Evolutionary conservation across 2,113 vertebrate species (phyloP).

Genomic region (Cettia cetti): DNA sequence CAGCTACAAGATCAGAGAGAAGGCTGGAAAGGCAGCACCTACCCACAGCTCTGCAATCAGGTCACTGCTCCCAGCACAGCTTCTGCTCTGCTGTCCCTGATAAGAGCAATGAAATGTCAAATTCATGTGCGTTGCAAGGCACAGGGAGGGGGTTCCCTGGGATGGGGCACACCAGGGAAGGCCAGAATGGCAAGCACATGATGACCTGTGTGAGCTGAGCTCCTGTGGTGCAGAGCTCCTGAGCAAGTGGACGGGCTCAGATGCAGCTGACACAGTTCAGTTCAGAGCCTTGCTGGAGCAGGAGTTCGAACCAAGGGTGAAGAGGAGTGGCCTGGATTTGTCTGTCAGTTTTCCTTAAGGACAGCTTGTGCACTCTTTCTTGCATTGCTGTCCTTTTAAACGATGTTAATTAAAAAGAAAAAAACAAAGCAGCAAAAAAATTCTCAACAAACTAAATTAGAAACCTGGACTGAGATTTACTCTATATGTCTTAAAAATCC

Average conservation of each 20-base stretch:
- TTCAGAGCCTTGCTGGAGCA: background rate
- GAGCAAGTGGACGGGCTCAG: background rate
- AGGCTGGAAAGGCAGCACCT: background rate
- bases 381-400: background rate
- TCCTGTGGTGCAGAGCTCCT: accelerated
- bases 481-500: background rate
- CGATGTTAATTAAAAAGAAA: background rate
- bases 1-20: background rate
- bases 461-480: background rate
- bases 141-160: background rate
- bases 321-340: background rate
- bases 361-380: background rate
- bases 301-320: background rate
- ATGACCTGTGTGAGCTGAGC: background rate
- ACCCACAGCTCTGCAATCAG: accelerated
- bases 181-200: accelerated
- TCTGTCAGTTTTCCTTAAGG: background rate
- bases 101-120: background rate
- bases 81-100: background rate
- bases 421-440: background rate
- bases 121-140: background rate
- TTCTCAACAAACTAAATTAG: background rate
- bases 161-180: background rate
- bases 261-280: accelerated
- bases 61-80: background rate